phyloP scores from a whole-genome alignment of 2,113 vertebrate genomes.

The Psittacula cyanocephala region DNA sequence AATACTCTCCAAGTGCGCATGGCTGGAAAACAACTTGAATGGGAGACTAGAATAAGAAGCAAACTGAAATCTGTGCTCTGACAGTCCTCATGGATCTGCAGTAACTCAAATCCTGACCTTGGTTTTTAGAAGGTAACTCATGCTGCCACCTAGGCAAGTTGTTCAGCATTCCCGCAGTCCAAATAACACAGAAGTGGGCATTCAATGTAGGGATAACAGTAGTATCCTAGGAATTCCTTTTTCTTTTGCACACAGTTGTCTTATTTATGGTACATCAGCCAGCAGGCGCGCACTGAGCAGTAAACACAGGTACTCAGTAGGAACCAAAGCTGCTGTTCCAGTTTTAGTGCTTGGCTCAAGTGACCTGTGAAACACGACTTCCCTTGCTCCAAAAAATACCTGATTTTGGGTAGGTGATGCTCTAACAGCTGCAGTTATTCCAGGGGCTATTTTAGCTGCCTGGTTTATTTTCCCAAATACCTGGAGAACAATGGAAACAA shows the following conservation, averaged over 20 bases:
- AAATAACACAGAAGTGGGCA: background rate
- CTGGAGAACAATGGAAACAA: background rate
- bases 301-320: background rate
- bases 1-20: background rate
- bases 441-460: background rate
- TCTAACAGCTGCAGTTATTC: background rate
- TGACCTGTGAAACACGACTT: background rate
- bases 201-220: background rate
- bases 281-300: background rate
- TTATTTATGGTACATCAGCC: background rate
- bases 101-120: background rate
- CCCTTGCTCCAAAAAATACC: background rate
- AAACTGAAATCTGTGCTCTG: rapidly evolving
- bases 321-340: background rate
- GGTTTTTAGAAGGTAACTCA: background rate
- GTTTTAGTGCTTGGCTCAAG: background rate
- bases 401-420: background rate
- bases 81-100: background rate
- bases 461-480: background rate
- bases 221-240: background rate
- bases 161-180: background rate
- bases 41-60: background rate
- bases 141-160: background rate
- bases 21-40: background rate
- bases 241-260: background rate